phyloP scores from a whole-genome alignment of 2,888 invertebrate genomes.

The Lepidocyrtinus sp. region DNA sequence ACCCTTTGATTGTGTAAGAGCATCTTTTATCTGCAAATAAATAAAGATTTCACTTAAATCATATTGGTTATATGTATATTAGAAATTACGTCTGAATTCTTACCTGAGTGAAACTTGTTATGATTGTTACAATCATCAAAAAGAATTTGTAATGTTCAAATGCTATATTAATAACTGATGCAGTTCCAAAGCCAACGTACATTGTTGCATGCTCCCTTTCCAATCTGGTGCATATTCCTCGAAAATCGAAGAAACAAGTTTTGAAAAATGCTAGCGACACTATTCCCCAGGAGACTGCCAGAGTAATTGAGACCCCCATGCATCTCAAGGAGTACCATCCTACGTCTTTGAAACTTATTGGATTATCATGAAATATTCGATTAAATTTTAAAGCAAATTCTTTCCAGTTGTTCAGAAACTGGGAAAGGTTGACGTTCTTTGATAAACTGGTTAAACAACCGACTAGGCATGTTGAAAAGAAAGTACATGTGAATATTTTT shows the following conservation, averaged over 20 bases:
- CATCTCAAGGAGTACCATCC: background rate
- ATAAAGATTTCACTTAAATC: background rate
- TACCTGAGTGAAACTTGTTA: constrained; percentile 23
- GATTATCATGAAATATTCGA: background rate
- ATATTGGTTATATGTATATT: background rate
- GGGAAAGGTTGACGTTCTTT: background rate
- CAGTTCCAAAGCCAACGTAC: constrained; percentile 20
- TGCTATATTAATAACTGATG: constrained; percentile 21
- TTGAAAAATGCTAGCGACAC: background rate
- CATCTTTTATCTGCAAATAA: constrained; percentile 16
- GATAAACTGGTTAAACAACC: constrained; percentile 11
- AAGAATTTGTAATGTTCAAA: constrained; percentile 29
- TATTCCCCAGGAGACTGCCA: background rate
- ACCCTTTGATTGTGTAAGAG: background rate
- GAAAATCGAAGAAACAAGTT: constrained; percentile 25
- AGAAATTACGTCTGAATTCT: background rate
- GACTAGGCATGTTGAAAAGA: constrained; percentile 17
- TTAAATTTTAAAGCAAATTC: constrained; percentile 12
- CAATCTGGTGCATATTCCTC: constrained; percentile 6
- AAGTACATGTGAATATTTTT: constrained; percentile 14
- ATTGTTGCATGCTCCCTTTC: constrained; percentile 32
- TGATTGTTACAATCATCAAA: background rate
- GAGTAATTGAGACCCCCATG: background rate
- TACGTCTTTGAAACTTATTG: background rate
- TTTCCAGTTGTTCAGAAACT: constrained; percentile 38